phyloP scores from a whole-genome alignment of 2,797 vertebrate genomes.

The Alauda arvensis region DNA sequence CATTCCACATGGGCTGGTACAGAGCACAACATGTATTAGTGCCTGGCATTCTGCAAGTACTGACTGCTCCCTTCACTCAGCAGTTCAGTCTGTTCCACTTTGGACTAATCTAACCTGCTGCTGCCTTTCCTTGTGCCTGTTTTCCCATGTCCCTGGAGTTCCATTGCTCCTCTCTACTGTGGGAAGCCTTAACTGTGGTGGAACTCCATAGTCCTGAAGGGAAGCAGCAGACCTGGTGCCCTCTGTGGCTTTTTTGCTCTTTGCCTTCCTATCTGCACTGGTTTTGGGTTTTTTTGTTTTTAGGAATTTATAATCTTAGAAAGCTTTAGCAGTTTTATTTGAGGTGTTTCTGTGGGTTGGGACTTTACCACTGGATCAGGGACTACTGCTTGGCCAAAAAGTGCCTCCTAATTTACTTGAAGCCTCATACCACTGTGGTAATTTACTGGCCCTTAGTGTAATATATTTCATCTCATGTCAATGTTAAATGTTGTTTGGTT shows the following conservation, averaged over 20 bases:
- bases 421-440: constrained; percentile 16
- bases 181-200: not conserved
- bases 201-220: not conserved
- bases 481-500: not conserved
- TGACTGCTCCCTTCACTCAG: not conserved
- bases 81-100: not conserved
- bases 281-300: too few relatives aligned
- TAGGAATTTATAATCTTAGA: not conserved
- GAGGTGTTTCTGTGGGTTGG: not conserved
- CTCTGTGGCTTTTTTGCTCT: not conserved
- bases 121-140: not conserved
- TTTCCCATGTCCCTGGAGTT: not conserved
- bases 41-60: not conserved
- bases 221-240: not conserved
- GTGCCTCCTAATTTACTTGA: constrained; percentile 54
- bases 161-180: not conserved
- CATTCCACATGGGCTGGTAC: not conserved
- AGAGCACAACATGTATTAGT: not conserved
- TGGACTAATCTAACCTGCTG: not conserved
- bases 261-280: not conserved
- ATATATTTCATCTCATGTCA: not conserved
- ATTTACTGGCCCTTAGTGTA: not conserved
- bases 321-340: not conserved
- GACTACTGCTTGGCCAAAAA: constrained; percentile 5
- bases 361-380: not conserved